Evolutionary conservation across 2,888 invertebrate species (phyloP).

Genomic region (Crocallis elinguaria): DNA sequence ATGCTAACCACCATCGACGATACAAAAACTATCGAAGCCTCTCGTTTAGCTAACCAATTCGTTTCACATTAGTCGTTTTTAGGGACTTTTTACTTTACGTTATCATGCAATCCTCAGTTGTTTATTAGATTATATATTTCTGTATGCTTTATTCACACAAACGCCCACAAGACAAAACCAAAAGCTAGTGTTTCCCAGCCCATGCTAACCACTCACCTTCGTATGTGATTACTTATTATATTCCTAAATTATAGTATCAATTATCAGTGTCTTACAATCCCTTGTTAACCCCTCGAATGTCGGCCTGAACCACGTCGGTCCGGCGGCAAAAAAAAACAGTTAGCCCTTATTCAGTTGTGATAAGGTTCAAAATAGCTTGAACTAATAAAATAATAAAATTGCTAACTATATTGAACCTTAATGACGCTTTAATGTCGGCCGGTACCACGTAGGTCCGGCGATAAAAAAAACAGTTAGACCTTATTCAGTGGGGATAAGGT

Average conservation of each 20-base stretch:
- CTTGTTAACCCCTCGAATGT: no score
- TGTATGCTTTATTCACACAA: slow-evolving; percentile 53
- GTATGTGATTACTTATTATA: slow-evolving; percentile 1
- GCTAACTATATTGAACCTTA: no score
- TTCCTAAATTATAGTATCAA: background rate
- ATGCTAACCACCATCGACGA: slow-evolving; percentile 72
- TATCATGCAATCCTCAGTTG: slow-evolving; percentile 57
- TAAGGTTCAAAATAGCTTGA: no score
- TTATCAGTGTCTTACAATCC: slow-evolving; percentile 18
- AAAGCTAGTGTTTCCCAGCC: slow-evolving; percentile 76
- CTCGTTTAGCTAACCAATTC: slow-evolving; percentile 50
- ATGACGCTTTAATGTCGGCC: no score
- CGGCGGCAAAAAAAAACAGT: no score
- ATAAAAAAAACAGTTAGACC: no score
- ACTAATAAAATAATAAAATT: no score
- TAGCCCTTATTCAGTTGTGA: no score
- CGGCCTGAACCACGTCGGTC: no score
- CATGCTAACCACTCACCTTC: slow-evolving; percentile 73
- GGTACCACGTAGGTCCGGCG: no score
- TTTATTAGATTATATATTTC: slow-evolving; percentile 33
- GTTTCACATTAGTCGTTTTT: slow-evolving; percentile 54
- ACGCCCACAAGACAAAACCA: slow-evolving; percentile 76
- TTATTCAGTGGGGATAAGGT: no score
- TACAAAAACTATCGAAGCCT: slow-evolving; percentile 68
- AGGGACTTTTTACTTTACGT: slow-evolving; percentile 54